Conservation (phyloP, 2,113 vertebrate genomes). For the Ictalurus furcatus region DNA sequence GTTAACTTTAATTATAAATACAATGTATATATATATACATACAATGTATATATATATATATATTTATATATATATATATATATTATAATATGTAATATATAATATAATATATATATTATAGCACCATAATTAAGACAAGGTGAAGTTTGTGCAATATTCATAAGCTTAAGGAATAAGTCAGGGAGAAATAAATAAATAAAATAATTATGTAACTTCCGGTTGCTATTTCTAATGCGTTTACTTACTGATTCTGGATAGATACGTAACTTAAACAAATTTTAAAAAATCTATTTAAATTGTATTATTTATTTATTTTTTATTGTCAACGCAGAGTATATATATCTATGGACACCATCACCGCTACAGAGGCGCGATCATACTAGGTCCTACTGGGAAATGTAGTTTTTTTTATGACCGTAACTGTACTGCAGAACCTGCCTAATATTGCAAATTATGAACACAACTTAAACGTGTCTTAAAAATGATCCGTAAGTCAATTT, state of each 20-base stretch:
- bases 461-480: background rate
- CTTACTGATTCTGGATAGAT: background rate
- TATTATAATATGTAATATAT: no score
- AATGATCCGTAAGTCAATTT: background rate
- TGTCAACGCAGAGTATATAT: no score
- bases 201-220: background rate
- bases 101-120: no score
- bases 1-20: background rate
- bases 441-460: background rate
- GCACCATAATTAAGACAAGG: background rate
- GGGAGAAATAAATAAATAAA: background rate
- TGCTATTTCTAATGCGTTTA: background rate
- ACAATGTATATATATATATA: no score
- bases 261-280: background rate
- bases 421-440: background rate
- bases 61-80: no score
- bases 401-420: background rate
- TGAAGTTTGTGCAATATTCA: background rate
- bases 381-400: background rate
- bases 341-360: no score
- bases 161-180: background rate
- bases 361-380: background rate
- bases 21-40: background rate
- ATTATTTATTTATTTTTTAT: background rate
- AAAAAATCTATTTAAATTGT: background rate